phyloP scores from a whole-genome alignment of 2,888 invertebrate species.

The Poecilobothrus nobilitatus region DNA sequence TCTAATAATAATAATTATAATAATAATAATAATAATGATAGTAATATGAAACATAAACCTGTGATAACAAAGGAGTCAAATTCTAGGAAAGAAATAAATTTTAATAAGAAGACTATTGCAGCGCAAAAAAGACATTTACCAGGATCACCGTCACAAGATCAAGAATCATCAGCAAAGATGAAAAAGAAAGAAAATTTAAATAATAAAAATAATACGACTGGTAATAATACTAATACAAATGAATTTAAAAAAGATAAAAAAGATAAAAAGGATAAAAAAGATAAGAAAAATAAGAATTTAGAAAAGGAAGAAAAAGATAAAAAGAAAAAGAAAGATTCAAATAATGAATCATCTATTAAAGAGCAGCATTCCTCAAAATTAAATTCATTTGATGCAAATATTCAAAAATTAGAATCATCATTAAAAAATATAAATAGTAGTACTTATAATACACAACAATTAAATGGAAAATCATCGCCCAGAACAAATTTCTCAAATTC shows the following conservation, averaged over 20 bases:
- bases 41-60: neutral
- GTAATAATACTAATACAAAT: neutral
- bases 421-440: slow-evolving; percentile 17
- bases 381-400: slow-evolving; percentile 23
- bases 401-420: slow-evolving; percentile 29
- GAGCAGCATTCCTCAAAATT: neutral
- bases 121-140: neutral
- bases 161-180: neutral
- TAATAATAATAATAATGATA: neutral
- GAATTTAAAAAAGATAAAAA: too few species aligned
- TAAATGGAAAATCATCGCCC: neutral
- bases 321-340: neutral
- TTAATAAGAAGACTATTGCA: neutral
- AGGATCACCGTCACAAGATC: neutral
- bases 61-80: slow-evolving; percentile 3
- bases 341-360: neutral
- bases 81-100: neutral
- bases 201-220: neutral
- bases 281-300: neutral
- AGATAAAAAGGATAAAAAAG: neutral
- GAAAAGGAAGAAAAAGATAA: neutral
- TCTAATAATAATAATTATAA: neutral
- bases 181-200: neutral
- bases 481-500: neutral
- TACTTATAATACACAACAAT: neutral